phyloP scores from a whole-genome alignment of 2,113 vertebrate genomes.

The Zapus hudsonius region DNA sequence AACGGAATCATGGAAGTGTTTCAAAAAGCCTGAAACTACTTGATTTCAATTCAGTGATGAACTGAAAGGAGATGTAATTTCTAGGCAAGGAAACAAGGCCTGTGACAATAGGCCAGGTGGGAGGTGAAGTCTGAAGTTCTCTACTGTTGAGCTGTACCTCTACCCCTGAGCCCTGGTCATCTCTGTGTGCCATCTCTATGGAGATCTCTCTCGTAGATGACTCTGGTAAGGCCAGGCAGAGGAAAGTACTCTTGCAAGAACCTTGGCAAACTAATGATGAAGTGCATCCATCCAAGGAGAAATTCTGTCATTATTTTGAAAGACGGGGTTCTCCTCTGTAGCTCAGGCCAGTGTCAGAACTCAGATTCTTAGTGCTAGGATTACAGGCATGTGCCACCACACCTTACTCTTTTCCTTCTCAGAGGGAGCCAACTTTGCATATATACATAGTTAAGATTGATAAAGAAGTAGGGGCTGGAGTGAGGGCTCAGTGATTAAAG shows the following conservation, averaged over 20 bases:
- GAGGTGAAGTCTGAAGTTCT: neutral
- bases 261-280: neutral
- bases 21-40: neutral
- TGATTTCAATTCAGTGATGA: neutral
- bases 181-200: neutral
- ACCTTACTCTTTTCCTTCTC: neutral
- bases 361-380: neutral
- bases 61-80: neutral
- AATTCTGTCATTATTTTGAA: neutral
- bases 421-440: neutral
- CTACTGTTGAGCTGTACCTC: neutral
- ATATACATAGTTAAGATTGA: neutral
- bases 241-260: neutral
- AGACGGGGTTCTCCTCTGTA: neutral
- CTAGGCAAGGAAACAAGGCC: neutral
- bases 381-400: neutral
- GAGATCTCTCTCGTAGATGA: accelerated
- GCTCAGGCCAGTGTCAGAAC: neutral
- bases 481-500: neutral
- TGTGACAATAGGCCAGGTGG: neutral
- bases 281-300: neutral
- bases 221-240: neutral
- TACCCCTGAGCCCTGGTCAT: neutral
- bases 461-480: neutral
- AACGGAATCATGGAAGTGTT: neutral